Conservation (phyloP, 2,888 invertebrate species). For the Helleia helle region DNA sequence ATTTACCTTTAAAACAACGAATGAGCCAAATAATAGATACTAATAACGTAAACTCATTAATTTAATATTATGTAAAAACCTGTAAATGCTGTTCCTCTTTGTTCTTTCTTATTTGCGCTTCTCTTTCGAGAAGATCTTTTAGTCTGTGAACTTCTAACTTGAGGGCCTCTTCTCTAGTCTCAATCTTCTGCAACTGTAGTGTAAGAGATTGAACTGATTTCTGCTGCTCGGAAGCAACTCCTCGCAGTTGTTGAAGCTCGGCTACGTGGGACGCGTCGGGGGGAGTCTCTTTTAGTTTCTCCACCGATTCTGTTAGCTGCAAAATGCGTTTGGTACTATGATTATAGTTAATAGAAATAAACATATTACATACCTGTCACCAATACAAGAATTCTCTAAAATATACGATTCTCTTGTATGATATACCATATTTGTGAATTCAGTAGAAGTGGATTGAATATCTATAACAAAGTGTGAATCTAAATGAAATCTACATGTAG, state of each 20-base stretch:
- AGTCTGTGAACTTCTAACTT: constrained; percentile 55
- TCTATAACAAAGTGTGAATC: too few species aligned
- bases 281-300: constrained; percentile 36
- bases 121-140: constrained; percentile 63
- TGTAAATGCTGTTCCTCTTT: constrained; percentile 46
- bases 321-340: neutral
- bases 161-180: constrained; percentile 67
- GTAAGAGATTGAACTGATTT: constrained; percentile 68
- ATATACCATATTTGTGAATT: too few species aligned
- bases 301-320: constrained; percentile 45
- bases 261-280: constrained; percentile 45
- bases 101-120: constrained; percentile 46
- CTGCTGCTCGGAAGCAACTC: constrained; percentile 75
- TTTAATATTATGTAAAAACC: too few species aligned
- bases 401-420: too few species aligned
- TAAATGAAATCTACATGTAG: too few species aligned
- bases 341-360: too few species aligned
- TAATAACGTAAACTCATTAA: too few species aligned
- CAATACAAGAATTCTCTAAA: too few species aligned
- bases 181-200: constrained; percentile 62
- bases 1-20: too few species aligned
- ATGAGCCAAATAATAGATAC: too few species aligned
- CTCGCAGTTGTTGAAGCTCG: constrained; percentile 54
- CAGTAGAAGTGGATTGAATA: too few species aligned
- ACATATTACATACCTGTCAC: too few species aligned